Conservation (phyloP, 2,888 invertebrate species). For the Lagria hirta region DNA sequence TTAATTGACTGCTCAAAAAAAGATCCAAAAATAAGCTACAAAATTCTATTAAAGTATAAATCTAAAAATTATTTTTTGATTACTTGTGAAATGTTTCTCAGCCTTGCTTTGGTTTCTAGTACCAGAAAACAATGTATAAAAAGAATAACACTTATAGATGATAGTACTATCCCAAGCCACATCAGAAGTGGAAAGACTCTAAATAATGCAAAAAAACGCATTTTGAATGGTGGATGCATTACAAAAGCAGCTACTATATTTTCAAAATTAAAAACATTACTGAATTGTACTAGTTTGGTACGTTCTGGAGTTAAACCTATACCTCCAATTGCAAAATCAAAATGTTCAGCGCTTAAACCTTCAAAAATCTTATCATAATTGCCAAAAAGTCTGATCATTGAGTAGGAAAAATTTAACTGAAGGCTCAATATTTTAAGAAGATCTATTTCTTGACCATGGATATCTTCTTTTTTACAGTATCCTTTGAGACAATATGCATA, state of each 20-base stretch:
- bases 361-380: not conserved
- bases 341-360: not conserved
- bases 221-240: no score
- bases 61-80: no score
- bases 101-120: no score
- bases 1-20: conserved; percentile 2
- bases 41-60: conserved; percentile 1
- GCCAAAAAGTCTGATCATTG: not conserved
- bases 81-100: no score
- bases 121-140: no score
- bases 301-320: not conserved
- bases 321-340: conserved; percentile 11
- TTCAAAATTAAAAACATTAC: not conserved
- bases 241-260: no score
- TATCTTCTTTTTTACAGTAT: conserved; percentile 1
- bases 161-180: no score
- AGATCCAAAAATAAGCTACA: no score
- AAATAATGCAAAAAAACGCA: no score
- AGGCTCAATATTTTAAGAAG: not conserved
- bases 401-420: conserved; percentile 1
- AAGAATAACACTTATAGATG: no score
- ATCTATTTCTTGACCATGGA: not conserved
- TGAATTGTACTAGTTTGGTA: not conserved
- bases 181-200: no score
- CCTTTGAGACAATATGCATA: not conserved